phyloP scores from a whole-genome alignment of 2,888 invertebrate genomes.

The Yponomeuta sedellus region DNA sequence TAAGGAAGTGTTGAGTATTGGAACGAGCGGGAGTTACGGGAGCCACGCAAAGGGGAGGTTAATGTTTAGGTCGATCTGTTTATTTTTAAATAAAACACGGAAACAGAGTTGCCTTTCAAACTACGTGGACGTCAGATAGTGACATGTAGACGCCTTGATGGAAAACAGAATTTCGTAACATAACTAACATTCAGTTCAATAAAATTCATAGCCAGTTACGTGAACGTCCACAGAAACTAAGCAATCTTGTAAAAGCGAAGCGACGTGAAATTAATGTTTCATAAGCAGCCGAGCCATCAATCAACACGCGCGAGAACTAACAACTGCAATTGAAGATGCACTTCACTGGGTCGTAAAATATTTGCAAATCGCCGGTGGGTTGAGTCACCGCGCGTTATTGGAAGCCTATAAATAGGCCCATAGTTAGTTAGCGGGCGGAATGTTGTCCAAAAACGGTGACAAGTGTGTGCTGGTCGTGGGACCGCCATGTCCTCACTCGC shows the following conservation, averaged over 20 bases:
- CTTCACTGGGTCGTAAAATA: neutral
- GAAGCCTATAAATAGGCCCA: constrained; percentile 9
- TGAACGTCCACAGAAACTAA: neutral
- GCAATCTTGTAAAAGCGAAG: neutral
- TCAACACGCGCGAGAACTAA: neutral
- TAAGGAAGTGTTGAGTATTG: constrained; percentile 21
- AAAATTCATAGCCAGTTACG: neutral
- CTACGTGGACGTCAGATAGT: neutral
- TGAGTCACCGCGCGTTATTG: constrained; percentile 1
- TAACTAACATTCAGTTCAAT: neutral
- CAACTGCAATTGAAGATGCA: neutral
- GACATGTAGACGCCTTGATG: neutral
- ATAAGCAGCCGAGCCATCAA: neutral
- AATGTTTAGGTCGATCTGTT: constrained; percentile 6
- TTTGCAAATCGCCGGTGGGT: neutral
- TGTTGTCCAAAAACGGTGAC: constrained; percentile 14
- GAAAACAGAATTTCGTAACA: neutral
- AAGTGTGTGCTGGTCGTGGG: constrained; percentile 14
- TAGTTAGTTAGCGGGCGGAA: constrained; percentile 12
- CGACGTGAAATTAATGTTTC: neutral
- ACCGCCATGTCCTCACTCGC: constrained; percentile 20
- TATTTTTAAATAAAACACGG: constrained; percentile 11
- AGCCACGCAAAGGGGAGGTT: neutral
- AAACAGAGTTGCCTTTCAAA: constrained; percentile 1
- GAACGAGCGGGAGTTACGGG: neutral